Evolutionary conservation across 2,888 invertebrate genomes (phyloP), one percentile per base, ranked within the genome.

Genomic region (Augiades crinisus): DNA sequence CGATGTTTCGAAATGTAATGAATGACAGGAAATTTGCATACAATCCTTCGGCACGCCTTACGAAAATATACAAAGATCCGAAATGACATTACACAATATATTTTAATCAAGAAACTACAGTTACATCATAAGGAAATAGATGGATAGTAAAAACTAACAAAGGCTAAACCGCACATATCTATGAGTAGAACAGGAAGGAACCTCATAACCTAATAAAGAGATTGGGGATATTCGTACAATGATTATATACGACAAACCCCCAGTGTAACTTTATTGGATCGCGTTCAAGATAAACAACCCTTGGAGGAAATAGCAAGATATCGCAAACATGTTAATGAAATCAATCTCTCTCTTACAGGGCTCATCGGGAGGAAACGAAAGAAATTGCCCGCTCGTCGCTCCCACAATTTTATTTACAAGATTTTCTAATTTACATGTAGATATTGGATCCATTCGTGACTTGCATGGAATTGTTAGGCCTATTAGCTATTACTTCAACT

Each of bases 401-500:
- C 61, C 65, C 63, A 65, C 67, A 59, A 41, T 63, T 60, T 58
- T 68, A 81, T 82, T 81, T 78, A 78, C 81, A 81, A 84, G 80
- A 79, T 82, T 81, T 77, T 72, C 70, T 70, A 77, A 84, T 82
- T 73, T 74, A 70, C 72, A 70, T 76, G 63, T 66, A 68, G 70
- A 81, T 81, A 85, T 81, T 72, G 72, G 68, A 62, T 63, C 65
- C 59, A 73, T 68, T 63, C 86, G 87, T 87, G 87, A 84, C 85
- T 75, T 70, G 86, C 78, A 85, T 86, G 57, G 60, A 67, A 63
- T 72, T 57, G 47, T 45, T 57, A 52, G 61, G 70, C 70, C 52
- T 58, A 81, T 80, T 76, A 65, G 68, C 49, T 47, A 59, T 65
- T 47, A 40, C 51, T 55, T 50, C 58, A 52, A 59, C 59, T 57